phyloP scores from a whole-genome alignment of 2,888 invertebrate genomes.

The Aphodius granarius region DNA sequence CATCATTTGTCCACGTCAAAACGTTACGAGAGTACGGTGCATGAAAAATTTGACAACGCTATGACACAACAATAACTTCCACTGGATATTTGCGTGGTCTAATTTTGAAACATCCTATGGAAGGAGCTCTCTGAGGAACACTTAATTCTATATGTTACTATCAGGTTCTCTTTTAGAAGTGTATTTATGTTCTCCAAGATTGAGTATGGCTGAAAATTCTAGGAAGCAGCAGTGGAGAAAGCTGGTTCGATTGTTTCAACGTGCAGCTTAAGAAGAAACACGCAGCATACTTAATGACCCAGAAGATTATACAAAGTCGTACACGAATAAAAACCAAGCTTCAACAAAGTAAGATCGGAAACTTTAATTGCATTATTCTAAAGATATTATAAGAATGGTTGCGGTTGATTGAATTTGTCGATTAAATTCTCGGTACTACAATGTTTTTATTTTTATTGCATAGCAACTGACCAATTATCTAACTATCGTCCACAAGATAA shows the following conservation, averaged over 20 bases:
- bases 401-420: background rate
- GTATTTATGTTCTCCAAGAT: background rate
- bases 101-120: too few species aligned
- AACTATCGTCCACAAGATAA: background rate
- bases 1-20: constrained; percentile 2
- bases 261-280: background rate
- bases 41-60: too few species aligned
- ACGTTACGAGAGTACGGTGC: background rate
- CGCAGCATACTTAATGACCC: background rate
- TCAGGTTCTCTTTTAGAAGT: background rate
- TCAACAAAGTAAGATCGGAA: background rate
- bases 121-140: too few species aligned
- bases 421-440: too few species aligned
- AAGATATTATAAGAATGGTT: background rate
- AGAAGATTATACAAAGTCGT: background rate
- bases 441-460: background rate
- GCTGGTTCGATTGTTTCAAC: background rate
- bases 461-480: background rate
- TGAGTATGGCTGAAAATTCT: background rate
- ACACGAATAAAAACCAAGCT: background rate
- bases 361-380: background rate
- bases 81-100: too few species aligned
- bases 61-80: too few species aligned
- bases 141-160: background rate
- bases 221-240: background rate